A percentile compares a stretch with the other conserved stretches of the same genome.
These are phyloP conservation scores for Pristionchus fissidentatus DNA, from an alignment of 2,888 invertebrate genomes.

Conservation along the genomic window DNA sequence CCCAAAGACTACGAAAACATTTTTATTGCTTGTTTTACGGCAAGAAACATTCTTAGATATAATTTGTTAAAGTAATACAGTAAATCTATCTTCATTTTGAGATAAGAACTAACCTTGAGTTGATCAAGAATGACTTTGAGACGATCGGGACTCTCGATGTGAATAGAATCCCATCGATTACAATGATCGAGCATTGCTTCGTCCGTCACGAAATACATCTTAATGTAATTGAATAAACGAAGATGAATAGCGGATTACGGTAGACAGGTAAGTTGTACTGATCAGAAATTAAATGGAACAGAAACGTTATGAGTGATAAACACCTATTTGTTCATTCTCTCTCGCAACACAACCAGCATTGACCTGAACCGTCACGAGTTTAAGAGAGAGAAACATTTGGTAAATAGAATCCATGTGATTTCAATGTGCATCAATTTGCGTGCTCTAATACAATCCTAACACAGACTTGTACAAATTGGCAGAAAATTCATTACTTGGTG, in stretches of 20 bases:
- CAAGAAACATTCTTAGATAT: not conserved
- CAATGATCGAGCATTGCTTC: slow-evolving; percentile 59
- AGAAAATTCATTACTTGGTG: too few relatives aligned
- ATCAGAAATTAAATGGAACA: too few relatives aligned
- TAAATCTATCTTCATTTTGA: not conserved
- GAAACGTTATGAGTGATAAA: too few relatives aligned
- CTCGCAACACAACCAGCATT: too few relatives aligned
- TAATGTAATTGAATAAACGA: not conserved
- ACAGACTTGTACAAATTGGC: too few relatives aligned
- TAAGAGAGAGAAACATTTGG: not conserved
- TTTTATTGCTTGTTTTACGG: not conserved
- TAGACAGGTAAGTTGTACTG: not conserved
- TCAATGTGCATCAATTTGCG: too few relatives aligned
- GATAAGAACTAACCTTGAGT: slow-evolving; percentile 52
- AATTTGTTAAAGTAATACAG: not conserved
- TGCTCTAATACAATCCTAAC: too few relatives aligned
- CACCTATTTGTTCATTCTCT: too few relatives aligned
- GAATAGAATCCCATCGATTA: slow-evolving; percentile 68
- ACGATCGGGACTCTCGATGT: slow-evolving; percentile 69
- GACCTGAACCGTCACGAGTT: too few relatives aligned
- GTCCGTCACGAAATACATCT: slow-evolving; percentile 54
- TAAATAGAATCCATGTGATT: too few relatives aligned
- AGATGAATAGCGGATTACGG: not conserved
- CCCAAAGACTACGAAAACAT: slow-evolving; percentile 19
- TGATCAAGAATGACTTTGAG: slow-evolving; percentile 57